These are phyloP conservation scores for Sanderia malayensis DNA, from an alignment of 30 jellyfish, hydroid and myxozoan species.

Conservation along the genomic window DNA sequence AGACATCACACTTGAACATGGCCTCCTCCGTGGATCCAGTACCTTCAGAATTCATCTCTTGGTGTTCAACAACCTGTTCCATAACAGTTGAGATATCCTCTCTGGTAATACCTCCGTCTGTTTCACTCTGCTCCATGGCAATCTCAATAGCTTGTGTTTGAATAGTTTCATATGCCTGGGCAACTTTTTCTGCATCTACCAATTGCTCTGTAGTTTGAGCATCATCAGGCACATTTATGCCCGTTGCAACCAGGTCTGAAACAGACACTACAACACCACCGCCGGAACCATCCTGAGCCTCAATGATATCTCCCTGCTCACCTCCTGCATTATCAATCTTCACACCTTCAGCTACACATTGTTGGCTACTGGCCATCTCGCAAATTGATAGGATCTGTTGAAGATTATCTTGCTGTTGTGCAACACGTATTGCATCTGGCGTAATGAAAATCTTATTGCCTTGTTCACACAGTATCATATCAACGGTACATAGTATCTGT, in stretches of 20 bases:
- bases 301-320: background rate
- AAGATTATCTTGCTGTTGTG: constrained; percentile 33
- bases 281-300: background rate
- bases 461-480: constrained; percentile 56
- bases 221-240: background rate
- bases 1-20: constrained; percentile 26
- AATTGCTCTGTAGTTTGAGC: background rate
- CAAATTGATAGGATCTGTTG: constrained; percentile 47
- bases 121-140: background rate
- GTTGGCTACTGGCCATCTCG: constrained; percentile 9
- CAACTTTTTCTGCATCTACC: background rate
- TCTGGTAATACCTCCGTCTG: background rate
- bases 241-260: background rate
- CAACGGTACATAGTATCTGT: constrained; percentile 60
- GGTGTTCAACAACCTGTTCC: background rate
- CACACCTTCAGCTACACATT: background rate
- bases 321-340: background rate
- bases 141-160: background rate
- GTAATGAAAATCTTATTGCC: constrained; percentile 56
- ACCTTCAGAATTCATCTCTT: background rate
- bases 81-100: background rate
- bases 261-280: background rate
- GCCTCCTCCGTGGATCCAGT: background rate
- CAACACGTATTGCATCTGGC: constrained; percentile 49
- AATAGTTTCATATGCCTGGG: background rate